Conservation (phyloP, 2,113 vertebrate genomes). For the Turnix velox region DNA sequence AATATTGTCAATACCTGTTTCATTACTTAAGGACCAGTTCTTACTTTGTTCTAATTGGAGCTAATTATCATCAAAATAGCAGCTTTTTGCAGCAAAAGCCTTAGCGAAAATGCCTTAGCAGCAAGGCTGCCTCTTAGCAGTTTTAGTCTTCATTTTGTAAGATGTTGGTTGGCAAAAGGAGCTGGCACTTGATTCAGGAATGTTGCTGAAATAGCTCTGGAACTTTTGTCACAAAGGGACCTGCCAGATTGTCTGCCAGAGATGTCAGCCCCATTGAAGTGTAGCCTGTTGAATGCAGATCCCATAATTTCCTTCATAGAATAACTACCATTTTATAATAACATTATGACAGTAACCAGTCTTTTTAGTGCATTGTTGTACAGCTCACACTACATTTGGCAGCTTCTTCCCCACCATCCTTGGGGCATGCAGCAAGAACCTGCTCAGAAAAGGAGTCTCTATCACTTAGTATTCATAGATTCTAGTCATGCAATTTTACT, state of each 20-base stretch:
- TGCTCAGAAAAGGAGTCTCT: background rate
- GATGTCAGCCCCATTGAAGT: background rate
- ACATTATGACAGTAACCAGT: background rate
- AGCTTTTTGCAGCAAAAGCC: background rate
- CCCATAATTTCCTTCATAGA: background rate
- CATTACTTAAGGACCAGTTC: background rate
- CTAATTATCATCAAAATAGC: background rate
- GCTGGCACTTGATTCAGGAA: background rate
- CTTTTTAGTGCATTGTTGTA: background rate
- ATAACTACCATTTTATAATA: background rate
- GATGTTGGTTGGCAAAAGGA: background rate
- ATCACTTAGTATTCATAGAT: background rate
- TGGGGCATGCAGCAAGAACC: background rate
- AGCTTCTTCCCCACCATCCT: background rate
- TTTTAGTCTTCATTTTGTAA: background rate
- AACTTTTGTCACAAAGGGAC: background rate
- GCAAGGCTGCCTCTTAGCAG: too few relatives aligned
- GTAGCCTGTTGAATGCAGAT: background rate
- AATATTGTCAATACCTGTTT: background rate
- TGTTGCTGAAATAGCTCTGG: background rate
- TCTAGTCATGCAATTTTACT: constrained; percentile 1
- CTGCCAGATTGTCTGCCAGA: background rate
- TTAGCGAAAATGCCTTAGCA: too few relatives aligned
- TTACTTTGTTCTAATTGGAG: background rate
- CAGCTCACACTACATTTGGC: background rate